Conservation (phyloP, 2,113 vertebrate genomes). For the Butorides virescens region DNA sequence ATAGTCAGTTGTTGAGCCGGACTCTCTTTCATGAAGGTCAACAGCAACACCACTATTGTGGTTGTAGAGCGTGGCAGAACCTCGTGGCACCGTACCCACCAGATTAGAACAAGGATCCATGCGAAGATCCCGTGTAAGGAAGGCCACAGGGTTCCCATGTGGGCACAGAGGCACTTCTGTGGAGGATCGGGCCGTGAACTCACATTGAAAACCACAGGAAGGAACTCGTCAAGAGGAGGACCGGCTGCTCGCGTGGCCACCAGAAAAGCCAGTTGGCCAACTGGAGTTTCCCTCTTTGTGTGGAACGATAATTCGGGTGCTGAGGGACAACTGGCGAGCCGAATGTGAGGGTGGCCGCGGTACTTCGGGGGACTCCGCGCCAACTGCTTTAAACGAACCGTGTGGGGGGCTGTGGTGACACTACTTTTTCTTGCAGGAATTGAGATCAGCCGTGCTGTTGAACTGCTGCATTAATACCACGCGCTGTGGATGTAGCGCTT, state of each 20-base stretch:
- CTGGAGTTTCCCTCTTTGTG: neutral
- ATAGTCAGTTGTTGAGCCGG: neutral
- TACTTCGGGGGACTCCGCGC: neutral
- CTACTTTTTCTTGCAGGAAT: neutral
- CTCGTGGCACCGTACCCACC: accelerated
- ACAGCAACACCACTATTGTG: neutral
- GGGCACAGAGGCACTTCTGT: neutral
- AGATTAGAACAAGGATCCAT: neutral
- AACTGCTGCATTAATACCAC: neutral
- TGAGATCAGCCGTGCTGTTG: neutral
- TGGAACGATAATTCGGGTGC: neutral
- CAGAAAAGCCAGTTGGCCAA: constrained; percentile 23
- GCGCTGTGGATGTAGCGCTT: accelerated
- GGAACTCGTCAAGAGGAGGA: neutral
- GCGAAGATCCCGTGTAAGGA: neutral
- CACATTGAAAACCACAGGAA: neutral
- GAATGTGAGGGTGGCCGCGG: neutral
- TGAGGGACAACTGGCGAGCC: neutral
- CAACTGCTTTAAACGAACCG: neutral
- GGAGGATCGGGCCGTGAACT: neutral
- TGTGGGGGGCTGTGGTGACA: accelerated
- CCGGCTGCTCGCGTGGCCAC: neutral
- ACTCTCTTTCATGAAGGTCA: constrained; percentile 3
- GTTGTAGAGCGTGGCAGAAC: neutral
- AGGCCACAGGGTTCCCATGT: neutral